Conservation (phyloP, 2,797 vertebrate species). For the Cygnus olor region DNA sequence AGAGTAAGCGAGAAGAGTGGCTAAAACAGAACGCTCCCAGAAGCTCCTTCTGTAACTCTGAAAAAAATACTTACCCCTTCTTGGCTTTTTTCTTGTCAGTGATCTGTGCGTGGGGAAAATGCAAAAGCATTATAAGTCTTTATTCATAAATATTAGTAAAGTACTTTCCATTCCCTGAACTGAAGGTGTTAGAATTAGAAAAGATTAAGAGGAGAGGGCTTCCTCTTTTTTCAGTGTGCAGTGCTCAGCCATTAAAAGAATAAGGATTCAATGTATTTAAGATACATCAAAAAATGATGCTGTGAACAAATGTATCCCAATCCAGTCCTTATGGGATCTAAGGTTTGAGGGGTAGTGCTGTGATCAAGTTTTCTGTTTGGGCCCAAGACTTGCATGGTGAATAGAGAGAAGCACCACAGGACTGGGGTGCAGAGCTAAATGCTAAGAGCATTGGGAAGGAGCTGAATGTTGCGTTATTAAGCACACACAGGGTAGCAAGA, state of each 20-base stretch:
- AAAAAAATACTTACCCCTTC: conserved; percentile 27
- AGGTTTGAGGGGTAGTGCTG: not conserved
- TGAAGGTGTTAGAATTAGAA: not conserved
- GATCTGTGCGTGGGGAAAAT: not conserved
- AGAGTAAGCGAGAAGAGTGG: not conserved
- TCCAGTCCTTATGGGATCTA: not conserved
- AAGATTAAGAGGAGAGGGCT: not conserved
- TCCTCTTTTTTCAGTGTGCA: not conserved
- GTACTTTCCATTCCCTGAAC: not conserved
- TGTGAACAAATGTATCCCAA: not conserved
- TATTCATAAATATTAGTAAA: not conserved
- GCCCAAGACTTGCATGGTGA: not conserved
- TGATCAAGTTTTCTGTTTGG: not conserved
- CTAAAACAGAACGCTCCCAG: not conserved
- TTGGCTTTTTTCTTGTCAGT: not conserved
- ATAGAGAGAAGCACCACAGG: not conserved
- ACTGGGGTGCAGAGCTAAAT: not conserved
- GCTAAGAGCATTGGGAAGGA: not conserved
- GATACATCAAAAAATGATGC: not conserved
- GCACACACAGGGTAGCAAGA: not conserved
- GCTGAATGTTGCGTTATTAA: not conserved
- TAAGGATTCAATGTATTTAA: not conserved
- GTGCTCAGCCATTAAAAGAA: accelerated
- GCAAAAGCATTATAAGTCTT: not conserved
- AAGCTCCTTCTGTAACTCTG: not conserved